These are phyloP conservation scores for Subacronicta megacephala DNA, from an alignment of 2,888 invertebrate genomes.

Conservation along the genomic window DNA sequence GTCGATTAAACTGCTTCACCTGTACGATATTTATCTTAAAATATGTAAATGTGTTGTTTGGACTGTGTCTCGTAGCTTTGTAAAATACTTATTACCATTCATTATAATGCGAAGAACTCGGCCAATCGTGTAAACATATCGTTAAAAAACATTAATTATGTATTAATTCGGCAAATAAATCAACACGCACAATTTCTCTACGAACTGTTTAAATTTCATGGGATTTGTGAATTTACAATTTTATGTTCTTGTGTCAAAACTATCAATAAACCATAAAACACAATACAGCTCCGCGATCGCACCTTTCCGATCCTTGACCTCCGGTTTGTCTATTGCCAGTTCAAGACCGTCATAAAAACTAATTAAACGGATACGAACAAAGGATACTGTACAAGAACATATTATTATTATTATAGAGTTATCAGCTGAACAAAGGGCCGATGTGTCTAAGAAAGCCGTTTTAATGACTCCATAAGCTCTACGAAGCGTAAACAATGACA, in stretches of 20 bases:
- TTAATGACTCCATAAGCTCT: slow-evolving; percentile 69
- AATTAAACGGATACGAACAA: slow-evolving; percentile 67
- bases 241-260: neutral
- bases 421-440: slow-evolving; percentile 61
- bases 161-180: slow-evolving; percentile 22
- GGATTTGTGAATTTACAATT: neutral
- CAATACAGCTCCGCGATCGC: slow-evolving; percentile 9
- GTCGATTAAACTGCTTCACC: slow-evolving; percentile 51
- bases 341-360: slow-evolving; percentile 63
- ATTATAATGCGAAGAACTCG: slow-evolving; percentile 26
- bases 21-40: slow-evolving; percentile 50
- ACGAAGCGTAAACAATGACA: slow-evolving; percentile 74
- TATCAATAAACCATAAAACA: neutral
- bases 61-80: slow-evolving; percentile 33
- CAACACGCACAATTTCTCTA: slow-evolving; percentile 11
- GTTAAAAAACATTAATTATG: slow-evolving; percentile 12
- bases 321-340: slow-evolving; percentile 22
- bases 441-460: slow-evolving; percentile 59
- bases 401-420: slow-evolving; percentile 61
- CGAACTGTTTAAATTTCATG: neutral
- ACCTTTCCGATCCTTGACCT: slow-evolving; percentile 37
- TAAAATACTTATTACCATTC: slow-evolving; percentile 44
- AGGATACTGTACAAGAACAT: slow-evolving; percentile 57
- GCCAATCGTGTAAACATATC: slow-evolving; percentile 21
- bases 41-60: slow-evolving; percentile 50